These are phyloP conservation scores for Actinemys pallida DNA, from an alignment of 2,113 vertebrate genomes.

Conservation along the genomic window DNA sequence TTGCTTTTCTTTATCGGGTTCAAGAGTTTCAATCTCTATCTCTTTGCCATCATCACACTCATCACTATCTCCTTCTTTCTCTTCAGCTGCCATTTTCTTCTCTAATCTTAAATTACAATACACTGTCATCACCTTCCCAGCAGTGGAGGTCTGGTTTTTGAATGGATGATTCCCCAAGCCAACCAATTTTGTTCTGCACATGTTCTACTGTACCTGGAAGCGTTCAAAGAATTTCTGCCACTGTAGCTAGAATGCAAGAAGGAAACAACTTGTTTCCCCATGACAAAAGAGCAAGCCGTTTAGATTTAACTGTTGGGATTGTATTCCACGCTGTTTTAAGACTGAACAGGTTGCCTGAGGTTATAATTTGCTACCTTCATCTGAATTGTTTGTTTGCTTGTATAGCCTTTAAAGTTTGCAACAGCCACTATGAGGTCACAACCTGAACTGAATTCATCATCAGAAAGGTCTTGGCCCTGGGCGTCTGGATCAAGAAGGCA, in stretches of 20 bases:
- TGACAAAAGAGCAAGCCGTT: neutral
- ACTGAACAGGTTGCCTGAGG: neutral
- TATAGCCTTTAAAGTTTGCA: neutral
- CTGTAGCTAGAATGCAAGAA: too few relatives aligned
- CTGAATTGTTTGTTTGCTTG: neutral
- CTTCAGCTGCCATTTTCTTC: neutral
- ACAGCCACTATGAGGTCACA: neutral
- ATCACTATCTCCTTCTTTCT: neutral
- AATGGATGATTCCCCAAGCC: neutral
- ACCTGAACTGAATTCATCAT: neutral
- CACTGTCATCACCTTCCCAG: neutral
- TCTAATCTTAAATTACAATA: neutral
- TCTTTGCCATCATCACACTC: neutral
- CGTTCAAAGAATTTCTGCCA: neutral
- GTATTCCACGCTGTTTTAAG: neutral
- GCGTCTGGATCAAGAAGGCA: neutral
- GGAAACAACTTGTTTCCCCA: neutral
- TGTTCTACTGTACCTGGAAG: neutral
- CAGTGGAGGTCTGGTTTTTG: neutral
- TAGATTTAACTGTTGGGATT: neutral
- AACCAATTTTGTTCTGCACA: neutral
- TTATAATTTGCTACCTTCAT: neutral
- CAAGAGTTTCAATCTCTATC: neutral
- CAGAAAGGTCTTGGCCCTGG: neutral
- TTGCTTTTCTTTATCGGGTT: neutral